Percentiles rank a stretch among this genome's conserved stretches.
These are phyloP conservation scores for Sebastes nivosus DNA, from an alignment of 2,797 vertebrate genomes.

Conservation along the genomic window DNA sequence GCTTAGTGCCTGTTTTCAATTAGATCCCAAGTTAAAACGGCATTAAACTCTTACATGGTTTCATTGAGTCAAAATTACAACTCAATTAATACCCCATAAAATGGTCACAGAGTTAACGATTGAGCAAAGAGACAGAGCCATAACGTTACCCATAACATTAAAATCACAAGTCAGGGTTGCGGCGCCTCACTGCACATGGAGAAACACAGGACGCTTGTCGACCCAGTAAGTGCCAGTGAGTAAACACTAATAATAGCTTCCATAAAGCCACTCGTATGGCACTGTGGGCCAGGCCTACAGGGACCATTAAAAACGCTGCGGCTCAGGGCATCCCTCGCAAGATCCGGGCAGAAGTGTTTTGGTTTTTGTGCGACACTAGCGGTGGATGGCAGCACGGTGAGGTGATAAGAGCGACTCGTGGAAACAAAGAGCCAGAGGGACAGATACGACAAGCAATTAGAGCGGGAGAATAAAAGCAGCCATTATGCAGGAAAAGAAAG, in stretches of 20 bases:
- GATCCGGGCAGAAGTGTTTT: conserved; percentile 52
- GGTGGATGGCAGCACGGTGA: conserved; percentile 51
- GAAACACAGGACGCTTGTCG: conserved; percentile 65
- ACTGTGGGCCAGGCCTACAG: conserved; percentile 67
- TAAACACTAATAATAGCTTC: conserved; percentile 84
- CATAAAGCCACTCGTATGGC: conserved; percentile 78
- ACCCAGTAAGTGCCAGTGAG: conserved; percentile 75
- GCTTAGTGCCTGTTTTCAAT: conserved; percentile 77
- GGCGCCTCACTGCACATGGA: conserved; percentile 66
- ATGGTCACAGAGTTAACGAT: conserved; percentile 81
- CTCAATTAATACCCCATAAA: conserved; percentile 84
- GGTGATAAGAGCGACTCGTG: conserved; percentile 61
- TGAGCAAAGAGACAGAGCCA: conserved; percentile 75
- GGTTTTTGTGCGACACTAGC: conserved; percentile 43
- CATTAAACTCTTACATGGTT: conserved; percentile 79
- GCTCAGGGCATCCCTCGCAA: conserved; percentile 62
- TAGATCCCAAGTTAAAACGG: conserved; percentile 71
- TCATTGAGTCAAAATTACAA: conserved; percentile 81
- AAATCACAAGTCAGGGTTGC: conserved; percentile 70
- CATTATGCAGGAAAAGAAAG: conserved; percentile 51
- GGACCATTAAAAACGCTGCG: conserved; percentile 74
- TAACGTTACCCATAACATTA: conserved; percentile 79
- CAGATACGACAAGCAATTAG: conserved; percentile 73
- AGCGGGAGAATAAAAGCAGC: conserved; percentile 60
- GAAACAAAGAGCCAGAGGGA: conserved; percentile 73